A percentile compares a stretch with the other conserved stretches of the same genome.
Evolutionary conservation across 2,113 vertebrate species (phyloP).

Genomic region (Poecile atricapillus): DNA sequence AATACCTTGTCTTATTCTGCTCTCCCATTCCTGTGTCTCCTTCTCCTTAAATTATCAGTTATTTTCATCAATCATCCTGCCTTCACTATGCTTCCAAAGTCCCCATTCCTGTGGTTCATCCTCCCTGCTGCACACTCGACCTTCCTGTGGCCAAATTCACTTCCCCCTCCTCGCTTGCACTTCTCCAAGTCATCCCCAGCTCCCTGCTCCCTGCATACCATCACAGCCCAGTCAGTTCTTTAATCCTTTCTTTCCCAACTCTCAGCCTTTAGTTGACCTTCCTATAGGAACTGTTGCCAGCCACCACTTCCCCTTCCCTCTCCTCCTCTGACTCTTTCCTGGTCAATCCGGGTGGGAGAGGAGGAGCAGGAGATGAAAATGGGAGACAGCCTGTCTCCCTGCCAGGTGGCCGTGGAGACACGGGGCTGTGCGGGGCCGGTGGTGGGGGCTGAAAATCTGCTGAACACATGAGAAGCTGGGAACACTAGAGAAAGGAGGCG

Average conservation of each 20-base stretch:
- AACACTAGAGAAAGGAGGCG: rapidly evolving
- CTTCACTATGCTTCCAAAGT: not conserved
- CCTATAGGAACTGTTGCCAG: not conserved
- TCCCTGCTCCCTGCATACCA: not conserved
- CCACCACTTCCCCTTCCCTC: not conserved
- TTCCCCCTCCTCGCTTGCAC: not conserved
- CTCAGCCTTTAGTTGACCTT: not conserved
- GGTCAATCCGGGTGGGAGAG: not conserved
- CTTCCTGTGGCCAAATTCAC: not conserved
- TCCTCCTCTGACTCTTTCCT: not conserved
- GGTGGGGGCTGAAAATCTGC: not conserved
- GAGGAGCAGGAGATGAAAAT: not conserved
- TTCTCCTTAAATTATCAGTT: not conserved
- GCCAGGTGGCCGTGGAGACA: not conserved
- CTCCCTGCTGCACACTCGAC: not conserved
- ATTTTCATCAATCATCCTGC: not conserved
- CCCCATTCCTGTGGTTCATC: not conserved
- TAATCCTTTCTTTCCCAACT: not conserved
- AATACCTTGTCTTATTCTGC: not conserved
- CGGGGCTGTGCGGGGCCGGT: rapidly evolving
- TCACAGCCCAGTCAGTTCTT: not conserved
- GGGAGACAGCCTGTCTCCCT: not conserved
- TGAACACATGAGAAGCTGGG: not conserved
- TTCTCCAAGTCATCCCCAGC: not conserved
- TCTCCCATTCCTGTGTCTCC: not conserved